phyloP scores from a whole-genome alignment of 2,113 vertebrate genomes.

The Terrapene triunguis region DNA sequence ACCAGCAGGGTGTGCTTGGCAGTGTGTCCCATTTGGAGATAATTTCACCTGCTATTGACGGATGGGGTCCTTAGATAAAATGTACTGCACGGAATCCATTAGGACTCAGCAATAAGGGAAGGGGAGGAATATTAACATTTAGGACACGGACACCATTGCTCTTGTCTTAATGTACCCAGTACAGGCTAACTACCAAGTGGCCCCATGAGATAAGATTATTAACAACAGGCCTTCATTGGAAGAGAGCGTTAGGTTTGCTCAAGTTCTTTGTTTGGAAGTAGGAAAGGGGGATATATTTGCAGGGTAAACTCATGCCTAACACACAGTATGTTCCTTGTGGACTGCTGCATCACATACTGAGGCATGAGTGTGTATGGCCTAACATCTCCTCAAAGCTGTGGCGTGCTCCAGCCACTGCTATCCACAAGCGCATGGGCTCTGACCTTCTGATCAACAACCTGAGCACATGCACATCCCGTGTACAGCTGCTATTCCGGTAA shows the following conservation, averaged over 20 bases:
- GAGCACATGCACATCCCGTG: not conserved
- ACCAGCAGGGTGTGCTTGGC: not conserved
- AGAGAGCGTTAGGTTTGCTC: accelerated
- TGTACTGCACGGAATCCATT: not conserved
- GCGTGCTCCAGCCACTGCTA: not conserved
- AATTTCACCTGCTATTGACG: conserved; percentile 71
- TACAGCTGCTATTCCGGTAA: not conserved
- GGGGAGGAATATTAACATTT: not conserved
- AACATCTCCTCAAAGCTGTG: accelerated
- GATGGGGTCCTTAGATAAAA: conserved; percentile 64
- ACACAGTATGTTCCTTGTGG: accelerated
- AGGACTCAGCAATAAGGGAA: not conserved
- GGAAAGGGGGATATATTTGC: not conserved
- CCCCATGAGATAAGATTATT: not conserved
- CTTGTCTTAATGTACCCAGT: conserved; percentile 16
- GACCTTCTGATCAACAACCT: not conserved
- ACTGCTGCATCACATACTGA: not conserved
- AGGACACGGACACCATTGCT: not conserved
- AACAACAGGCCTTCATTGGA: not conserved
- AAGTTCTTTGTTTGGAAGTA: not conserved
- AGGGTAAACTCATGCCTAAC: not conserved
- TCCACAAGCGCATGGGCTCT: accelerated
- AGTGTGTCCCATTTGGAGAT: conserved; percentile 52
- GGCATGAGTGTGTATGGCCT: not conserved
- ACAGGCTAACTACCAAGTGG: conserved; percentile 16